Percentiles rank a stretch among this genome's conserved stretches.
Conservation (phyloP, 2,888 invertebrate species). For the Hirtodrosophila histrioides region DNA sequence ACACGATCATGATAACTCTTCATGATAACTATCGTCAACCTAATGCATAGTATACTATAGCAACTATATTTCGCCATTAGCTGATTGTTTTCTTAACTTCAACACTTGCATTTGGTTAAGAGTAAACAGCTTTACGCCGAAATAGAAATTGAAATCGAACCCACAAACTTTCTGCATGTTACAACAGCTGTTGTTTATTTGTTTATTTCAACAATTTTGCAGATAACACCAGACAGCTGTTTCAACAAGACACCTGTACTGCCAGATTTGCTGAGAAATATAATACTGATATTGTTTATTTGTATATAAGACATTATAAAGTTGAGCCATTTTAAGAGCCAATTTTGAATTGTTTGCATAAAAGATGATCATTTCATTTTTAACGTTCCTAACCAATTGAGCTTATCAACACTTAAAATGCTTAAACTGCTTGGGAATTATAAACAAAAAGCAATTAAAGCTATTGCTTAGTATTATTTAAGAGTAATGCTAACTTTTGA, state of each 20-base stretch:
- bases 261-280: not conserved
- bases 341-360: no score
- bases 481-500: no score
- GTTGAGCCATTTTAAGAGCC: no score
- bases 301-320: slow-evolving; percentile 2
- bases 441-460: no score
- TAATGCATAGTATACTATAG: slow-evolving; percentile 24
- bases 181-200: slow-evolving; percentile 26
- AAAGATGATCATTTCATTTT: no score
- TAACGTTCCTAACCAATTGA: no score
- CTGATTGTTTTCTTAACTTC: slow-evolving; percentile 23
- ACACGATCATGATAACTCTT: slow-evolving; percentile 27
- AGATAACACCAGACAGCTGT: slow-evolving; percentile 25
- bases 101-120: not conserved
- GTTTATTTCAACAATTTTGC: not conserved
- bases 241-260: slow-evolving; percentile 2
- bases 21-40: slow-evolving; percentile 29
- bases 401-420: no score
- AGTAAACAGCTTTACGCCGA: not conserved
- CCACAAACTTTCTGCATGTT: not conserved
- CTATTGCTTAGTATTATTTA: no score
- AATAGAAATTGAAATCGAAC: not conserved
- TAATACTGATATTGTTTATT: not conserved
- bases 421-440: no score
- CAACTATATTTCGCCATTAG: slow-evolving; percentile 31